Evolutionary conservation across 2,888 invertebrate species (phyloP).

Genomic region (Drosophila cognata): DNA sequence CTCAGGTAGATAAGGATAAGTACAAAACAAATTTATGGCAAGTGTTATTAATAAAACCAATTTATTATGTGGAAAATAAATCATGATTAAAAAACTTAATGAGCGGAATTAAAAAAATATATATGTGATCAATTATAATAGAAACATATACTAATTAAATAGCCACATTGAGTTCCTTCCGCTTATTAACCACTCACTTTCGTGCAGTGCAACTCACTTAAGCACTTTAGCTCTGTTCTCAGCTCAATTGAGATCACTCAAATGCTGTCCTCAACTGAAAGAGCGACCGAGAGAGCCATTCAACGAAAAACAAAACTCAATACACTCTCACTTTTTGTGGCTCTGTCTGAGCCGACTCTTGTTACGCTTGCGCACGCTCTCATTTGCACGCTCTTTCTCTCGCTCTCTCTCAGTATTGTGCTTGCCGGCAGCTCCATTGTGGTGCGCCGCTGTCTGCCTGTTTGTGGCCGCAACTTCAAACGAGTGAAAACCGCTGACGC

Average conservation of each 20-base stretch:
- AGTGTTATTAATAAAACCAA: not conserved
- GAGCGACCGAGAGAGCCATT: slow-evolving; percentile 6
- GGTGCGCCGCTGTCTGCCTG: slow-evolving; percentile 37
- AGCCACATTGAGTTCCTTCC: not conserved
- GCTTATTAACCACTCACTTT: slow-evolving; percentile 6
- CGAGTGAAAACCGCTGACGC: slow-evolving; percentile 74
- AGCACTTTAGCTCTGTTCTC: slow-evolving; percentile 15
- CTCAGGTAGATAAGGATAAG: slow-evolving; percentile 1
- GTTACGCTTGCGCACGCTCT: slow-evolving; percentile 54
- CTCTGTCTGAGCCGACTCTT: slow-evolving; percentile 14
- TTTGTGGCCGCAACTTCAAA: slow-evolving; percentile 64
- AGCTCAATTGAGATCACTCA: slow-evolving; percentile 33
- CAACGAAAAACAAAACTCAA: slow-evolving; percentile 27
- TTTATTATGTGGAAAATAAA: not conserved
- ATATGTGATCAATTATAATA: not conserved
- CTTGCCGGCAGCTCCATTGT: slow-evolving; percentile 32
- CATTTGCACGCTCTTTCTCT: slow-evolving; percentile 9
- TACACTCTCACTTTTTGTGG: slow-evolving; percentile 51
- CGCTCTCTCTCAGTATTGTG: slow-evolving; percentile 11
- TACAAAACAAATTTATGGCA: not conserved
- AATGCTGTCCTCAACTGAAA: slow-evolving; percentile 12
- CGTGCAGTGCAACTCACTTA: slow-evolving; percentile 26
- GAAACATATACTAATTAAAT: not conserved
- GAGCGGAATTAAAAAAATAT: not conserved
- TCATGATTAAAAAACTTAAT: not conserved